phyloP scores from a whole-genome alignment of 1,140 invertebrate species.

The Ericerus pela region DNA sequence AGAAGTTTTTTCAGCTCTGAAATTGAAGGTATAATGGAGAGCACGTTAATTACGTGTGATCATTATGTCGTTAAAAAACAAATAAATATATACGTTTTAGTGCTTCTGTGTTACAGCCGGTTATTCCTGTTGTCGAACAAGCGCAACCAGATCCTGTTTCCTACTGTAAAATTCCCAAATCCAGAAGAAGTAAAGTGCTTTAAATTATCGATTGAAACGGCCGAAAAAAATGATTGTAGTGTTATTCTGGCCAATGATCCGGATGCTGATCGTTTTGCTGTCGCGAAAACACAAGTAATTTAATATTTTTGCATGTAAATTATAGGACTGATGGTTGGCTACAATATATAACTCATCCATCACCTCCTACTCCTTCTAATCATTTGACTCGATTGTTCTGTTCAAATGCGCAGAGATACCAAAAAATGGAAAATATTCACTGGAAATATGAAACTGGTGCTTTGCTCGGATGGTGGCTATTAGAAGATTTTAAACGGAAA shows the following conservation, averaged over 20 bases:
- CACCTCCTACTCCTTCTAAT: not conserved
- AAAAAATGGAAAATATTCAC: slow-evolving; percentile 80
- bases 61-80: not conserved
- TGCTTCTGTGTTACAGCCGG: slow-evolving; percentile 1
- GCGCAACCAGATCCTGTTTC: slow-evolving; percentile 87
- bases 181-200: slow-evolving; percentile 90
- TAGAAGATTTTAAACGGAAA: slow-evolving; percentile 40
- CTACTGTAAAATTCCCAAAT: slow-evolving; percentile 94
- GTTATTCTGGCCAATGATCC: slow-evolving; percentile 96
- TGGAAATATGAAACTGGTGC: slow-evolving; percentile 93
- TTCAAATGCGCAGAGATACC: not conserved
- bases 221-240: slow-evolving; percentile 48
- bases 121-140: slow-evolving; percentile 69
- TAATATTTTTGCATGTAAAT: too few relatives aligned
- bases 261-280: slow-evolving; percentile 89
- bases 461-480: slow-evolving; percentile 88
- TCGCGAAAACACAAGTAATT: slow-evolving; percentile 45
- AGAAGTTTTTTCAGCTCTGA: slow-evolving; percentile 55
- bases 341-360: not conserved
- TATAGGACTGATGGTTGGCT: not conserved
- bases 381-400: not conserved
- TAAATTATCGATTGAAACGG: slow-evolving; percentile 75
- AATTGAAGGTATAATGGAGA: slow-evolving; percentile 61
- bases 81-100: slow-evolving; percentile 3
- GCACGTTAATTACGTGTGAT: not conserved